Percentiles rank a stretch among this genome's conserved stretches.
Conservation (phyloP, 2,797 vertebrate genomes). For the Coregonus suidteri region DNA sequence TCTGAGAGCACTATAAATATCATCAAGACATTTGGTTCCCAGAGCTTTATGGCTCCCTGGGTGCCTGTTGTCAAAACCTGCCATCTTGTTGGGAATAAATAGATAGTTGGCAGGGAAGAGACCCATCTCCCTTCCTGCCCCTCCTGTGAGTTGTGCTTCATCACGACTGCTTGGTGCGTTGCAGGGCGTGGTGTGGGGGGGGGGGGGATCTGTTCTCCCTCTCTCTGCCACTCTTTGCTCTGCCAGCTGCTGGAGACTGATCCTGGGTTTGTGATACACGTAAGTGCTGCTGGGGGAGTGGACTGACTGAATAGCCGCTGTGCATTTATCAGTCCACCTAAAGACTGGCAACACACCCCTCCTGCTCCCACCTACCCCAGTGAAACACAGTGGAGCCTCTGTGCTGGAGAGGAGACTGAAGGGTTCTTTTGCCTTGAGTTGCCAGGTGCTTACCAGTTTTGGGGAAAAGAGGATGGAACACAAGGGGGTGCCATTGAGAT, state of each 20-base stretch:
- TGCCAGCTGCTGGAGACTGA: background rate
- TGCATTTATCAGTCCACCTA: background rate
- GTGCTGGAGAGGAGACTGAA: background rate
- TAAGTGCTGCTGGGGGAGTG: background rate
- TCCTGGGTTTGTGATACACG: background rate
- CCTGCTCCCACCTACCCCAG: no score
- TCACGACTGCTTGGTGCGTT: background rate
- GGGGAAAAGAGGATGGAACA: background rate
- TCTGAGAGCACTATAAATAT: slow-evolving; percentile 76
- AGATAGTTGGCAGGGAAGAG: slow-evolving; percentile 46
- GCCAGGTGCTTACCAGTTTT: background rate
- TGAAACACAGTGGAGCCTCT: background rate
- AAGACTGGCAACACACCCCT: no score
- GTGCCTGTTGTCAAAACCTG: slow-evolving; percentile 68
- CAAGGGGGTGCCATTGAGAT: slow-evolving; percentile 1
- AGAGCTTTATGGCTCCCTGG: slow-evolving; percentile 75
- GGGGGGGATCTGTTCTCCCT: background rate
- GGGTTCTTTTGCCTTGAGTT: background rate
- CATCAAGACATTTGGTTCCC: slow-evolving; percentile 76
- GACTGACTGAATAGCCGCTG: no score
- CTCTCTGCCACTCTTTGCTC: background rate
- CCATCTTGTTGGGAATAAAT: slow-evolving; percentile 74
- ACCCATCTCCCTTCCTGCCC: slow-evolving; percentile 14
- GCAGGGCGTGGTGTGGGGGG: no score
- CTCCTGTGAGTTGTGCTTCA: slow-evolving; percentile 6